Evolutionary conservation across 2,113 vertebrate species (phyloP).

Genomic region (Heliornis fulica): DNA sequence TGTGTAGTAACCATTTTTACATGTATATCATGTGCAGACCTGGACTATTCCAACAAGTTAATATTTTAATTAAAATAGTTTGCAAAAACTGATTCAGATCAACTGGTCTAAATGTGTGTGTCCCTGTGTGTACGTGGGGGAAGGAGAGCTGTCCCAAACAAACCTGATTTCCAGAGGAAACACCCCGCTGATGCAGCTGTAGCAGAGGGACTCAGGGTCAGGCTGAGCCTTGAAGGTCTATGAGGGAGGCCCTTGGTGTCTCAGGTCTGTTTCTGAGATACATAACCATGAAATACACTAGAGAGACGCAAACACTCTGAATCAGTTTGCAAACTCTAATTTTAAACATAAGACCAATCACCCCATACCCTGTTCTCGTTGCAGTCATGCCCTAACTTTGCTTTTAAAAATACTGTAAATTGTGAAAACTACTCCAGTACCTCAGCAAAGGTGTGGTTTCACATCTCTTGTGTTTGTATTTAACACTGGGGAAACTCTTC

Average conservation of each 20-base stretch:
- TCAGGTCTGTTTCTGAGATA: background rate
- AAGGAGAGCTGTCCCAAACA: constrained; percentile 10
- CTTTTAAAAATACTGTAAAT: constrained; percentile 42
- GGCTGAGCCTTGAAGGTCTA: background rate
- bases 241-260: background rate
- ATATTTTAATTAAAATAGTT: constrained; percentile 79
- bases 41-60: constrained; percentile 72
- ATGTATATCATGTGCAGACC: constrained; percentile 68
- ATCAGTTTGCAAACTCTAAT: constrained; percentile 66
- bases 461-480: constrained; percentile 48
- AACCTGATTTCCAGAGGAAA: background rate
- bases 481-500: constrained; percentile 51
- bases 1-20: constrained; percentile 66
- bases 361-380: background rate
- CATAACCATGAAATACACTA: background rate
- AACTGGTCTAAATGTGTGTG: constrained; percentile 70
- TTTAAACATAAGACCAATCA: constrained; percentile 29
- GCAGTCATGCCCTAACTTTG: constrained; percentile 28
- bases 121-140: constrained; percentile 32
- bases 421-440: constrained; percentile 47
- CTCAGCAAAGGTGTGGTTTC: constrained; percentile 53
- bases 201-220: constrained; percentile 20
- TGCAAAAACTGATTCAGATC: constrained; percentile 75
- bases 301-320: constrained; percentile 65
- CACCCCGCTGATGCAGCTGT: background rate